Evolutionary conservation across 2,888 invertebrate species (phyloP).

Genomic region (Stenurella melanura): DNA sequence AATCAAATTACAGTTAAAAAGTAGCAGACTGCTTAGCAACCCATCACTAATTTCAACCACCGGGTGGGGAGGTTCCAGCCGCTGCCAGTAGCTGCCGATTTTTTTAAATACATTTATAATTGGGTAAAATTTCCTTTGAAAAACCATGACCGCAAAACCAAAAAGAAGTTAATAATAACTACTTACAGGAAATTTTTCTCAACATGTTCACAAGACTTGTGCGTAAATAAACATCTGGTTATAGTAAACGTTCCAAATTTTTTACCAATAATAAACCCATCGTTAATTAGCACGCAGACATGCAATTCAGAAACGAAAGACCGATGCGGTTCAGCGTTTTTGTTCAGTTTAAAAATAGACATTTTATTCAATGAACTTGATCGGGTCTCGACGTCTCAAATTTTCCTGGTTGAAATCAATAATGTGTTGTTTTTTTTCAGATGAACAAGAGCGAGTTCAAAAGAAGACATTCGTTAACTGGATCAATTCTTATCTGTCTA

Average conservation of each 20-base stretch:
- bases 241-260: background rate
- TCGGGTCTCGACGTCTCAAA: background rate
- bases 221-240: background rate
- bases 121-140: too few species aligned
- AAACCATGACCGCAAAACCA: too few species aligned
- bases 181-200: background rate
- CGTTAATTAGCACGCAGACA: slow-evolving; percentile 10
- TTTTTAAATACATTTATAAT: too few species aligned
- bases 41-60: too few species aligned
- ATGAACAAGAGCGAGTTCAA: slow-evolving; percentile 99
- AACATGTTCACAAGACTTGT: background rate
- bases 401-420: slow-evolving; percentile 25
- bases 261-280: slow-evolving; percentile 22
- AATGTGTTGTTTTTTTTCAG: slow-evolving; percentile 78
- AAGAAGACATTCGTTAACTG: slow-evolving; percentile 99
- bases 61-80: too few species aligned
- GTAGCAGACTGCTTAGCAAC: too few species aligned
- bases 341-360: slow-evolving; percentile 27
- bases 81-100: too few species aligned
- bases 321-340: slow-evolving; percentile 14
- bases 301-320: slow-evolving; percentile 1
- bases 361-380: slow-evolving; percentile 23
- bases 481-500: slow-evolving; percentile 97
- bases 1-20: too few species aligned
- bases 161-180: background rate